Evolutionary conservation across 2,113 vertebrate species (phyloP), one percentile per base, ranked within the genome.

Genomic region (Psittacus erithacus): DNA sequence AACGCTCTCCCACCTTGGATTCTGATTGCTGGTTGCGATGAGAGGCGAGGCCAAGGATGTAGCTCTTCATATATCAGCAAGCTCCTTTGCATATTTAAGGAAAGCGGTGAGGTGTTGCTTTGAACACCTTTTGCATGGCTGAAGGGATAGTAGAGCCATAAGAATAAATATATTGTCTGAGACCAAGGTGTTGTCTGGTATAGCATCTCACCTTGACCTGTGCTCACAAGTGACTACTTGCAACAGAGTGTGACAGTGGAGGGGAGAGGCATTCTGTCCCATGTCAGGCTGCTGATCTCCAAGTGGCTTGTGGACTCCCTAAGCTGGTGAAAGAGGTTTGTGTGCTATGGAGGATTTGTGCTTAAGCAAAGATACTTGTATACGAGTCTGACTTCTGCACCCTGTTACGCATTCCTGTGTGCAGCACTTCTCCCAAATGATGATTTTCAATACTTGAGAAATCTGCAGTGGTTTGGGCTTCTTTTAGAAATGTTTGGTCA

Each of bases 201-300:
- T 4, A 33, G 41, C 9, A 17, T 23, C 31, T 3, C 1, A 0
- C 29, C 28, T 23, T 44, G 43, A 43, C 10, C 38, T 8, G 14
- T 22, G 27, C 29, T 78, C 35, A 5, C 18, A 11, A 33, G 49
- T 6, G n/a, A 33, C 10, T 28, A 6, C 29, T 71, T 27, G 4
- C 27, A 49, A 4, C 11, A 3, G 57, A 11, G 11, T 15, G 0
- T 1, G 31, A 5, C 23, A 4, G 28, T 7, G 44, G 23, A n/a
- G 7, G 57, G 38, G 38, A 5, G 10, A 7, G 57, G 29, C 1
- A 1, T 46, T 24, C 31, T 5, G 1, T 25, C 9, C 17, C 0
- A 0, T 13, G 19, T 12, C 0, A 3, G 25, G 23, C 38, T 63
- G 13, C 25, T 8, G 20, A 14, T 29, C 29, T 43, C 24, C 63